Percentiles rank a stretch among this genome's conserved stretches.
phyloP scores from a whole-genome alignment of 2,113 vertebrate species.

The Camelus dromedarius region DNA sequence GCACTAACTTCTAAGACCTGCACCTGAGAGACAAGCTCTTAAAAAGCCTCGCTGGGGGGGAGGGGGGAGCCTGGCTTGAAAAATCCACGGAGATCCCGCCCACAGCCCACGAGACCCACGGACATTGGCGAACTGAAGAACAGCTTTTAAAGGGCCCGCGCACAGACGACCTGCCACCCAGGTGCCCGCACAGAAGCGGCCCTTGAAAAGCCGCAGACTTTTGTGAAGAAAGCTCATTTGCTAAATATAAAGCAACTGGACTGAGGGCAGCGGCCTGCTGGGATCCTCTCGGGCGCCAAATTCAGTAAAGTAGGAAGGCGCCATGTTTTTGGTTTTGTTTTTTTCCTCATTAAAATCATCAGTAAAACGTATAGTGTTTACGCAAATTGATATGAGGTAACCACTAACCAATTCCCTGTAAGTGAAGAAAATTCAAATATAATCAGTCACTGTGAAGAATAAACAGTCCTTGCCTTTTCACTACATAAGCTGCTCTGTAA shows the following conservation, averaged over 20 bases:
- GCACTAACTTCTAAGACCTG: not conserved
- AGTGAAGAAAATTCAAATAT: not conserved
- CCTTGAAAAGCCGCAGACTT: not conserved
- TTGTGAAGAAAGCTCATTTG: not conserved
- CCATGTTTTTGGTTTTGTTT: not conserved
- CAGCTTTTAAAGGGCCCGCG: not conserved
- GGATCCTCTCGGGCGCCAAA: not conserved
- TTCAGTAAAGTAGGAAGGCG: not conserved
- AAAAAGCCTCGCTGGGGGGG: no score
- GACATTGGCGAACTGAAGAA: not conserved
- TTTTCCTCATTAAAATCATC: not conserved
- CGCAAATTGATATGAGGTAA: not conserved
- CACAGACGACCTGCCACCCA: not conserved
- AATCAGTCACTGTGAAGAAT: not conserved
- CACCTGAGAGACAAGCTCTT: not conserved
- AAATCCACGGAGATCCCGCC: not conserved
- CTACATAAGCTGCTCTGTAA: not conserved
- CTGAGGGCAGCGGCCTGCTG: not conserved
- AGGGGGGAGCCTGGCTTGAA: not conserved
- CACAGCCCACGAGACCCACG: rapidly evolving
- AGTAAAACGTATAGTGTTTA: not conserved
- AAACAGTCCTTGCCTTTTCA: not conserved
- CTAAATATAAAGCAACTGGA: not conserved
- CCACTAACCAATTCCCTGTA: not conserved
- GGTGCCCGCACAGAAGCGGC: not conserved